Evolutionary conservation across 2,113 vertebrate genomes (phyloP).

Genomic region (Nannobrachium achirus): DNA sequence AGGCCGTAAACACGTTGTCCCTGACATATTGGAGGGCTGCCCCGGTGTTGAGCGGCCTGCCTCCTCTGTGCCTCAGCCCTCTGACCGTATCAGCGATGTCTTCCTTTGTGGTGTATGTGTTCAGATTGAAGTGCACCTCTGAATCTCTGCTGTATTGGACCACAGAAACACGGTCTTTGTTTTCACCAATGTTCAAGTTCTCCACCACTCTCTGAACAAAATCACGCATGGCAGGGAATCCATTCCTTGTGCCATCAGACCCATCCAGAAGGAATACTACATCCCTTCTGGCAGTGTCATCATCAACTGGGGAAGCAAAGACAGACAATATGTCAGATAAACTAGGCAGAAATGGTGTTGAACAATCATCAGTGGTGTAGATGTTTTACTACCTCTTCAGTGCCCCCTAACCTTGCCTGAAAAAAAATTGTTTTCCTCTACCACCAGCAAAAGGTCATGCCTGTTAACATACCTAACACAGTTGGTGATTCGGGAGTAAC

Average conservation of each 20-base stretch:
- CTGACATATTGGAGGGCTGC: conserved; percentile 69
- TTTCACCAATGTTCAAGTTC: conserved; percentile 40
- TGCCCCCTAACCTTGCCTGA: too few relatives aligned
- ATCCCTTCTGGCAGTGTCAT: conserved; percentile 20
- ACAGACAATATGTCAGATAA: background rate
- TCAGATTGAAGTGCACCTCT: conserved; percentile 52
- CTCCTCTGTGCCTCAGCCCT: conserved; percentile 48
- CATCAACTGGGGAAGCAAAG: conserved; percentile 19
- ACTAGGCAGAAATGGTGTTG: conserved; percentile 28
- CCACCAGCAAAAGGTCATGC: conserved; percentile 48
- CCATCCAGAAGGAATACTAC: conserved; percentile 54
- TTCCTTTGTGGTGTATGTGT: conserved; percentile 43
- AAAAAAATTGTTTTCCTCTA: background rate
- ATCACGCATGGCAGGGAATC: conserved; percentile 43
- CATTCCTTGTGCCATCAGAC: conserved; percentile 46
- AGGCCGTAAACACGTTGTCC: conserved; percentile 77
- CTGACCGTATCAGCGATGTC: conserved; percentile 30
- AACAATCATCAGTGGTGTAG: conserved; percentile 25
- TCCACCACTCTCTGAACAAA: conserved; percentile 54
- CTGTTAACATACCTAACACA: conserved; percentile 64
- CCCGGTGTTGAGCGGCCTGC: conserved; percentile 79
- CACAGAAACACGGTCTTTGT: conserved; percentile 54
- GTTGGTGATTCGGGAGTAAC: conserved; percentile 16
- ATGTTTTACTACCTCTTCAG: background rate
- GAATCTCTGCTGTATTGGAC: conserved; percentile 58